phyloP scores from a whole-genome alignment of 1,140 invertebrate species.

The Sitophilus oryzae region DNA sequence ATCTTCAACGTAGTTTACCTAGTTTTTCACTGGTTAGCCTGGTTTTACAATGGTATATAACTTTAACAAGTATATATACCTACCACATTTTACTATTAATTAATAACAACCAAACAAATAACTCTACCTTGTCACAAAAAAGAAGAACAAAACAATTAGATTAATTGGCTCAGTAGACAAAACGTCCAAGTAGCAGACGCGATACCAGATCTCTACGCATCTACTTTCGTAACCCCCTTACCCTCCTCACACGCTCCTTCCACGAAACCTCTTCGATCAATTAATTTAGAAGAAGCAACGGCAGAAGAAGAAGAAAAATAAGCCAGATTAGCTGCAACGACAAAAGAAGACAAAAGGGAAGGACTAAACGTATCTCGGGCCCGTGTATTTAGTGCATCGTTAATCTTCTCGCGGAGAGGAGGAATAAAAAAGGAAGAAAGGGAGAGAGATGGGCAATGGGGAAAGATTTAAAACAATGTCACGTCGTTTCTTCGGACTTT shows the following conservation, averaged over 20 bases:
- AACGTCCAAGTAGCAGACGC: background rate
- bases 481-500: too few relatives aligned
- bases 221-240: background rate
- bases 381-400: background rate
- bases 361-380: background rate
- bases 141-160: slow-evolving; percentile 9
- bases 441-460: too few relatives aligned
- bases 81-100: too few relatives aligned
- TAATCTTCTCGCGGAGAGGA: too few relatives aligned
- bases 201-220: background rate
- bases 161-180: slow-evolving; percentile 2
- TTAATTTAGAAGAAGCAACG: background rate
- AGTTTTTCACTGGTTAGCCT: too few relatives aligned
- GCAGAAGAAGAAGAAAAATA: background rate
- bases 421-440: too few relatives aligned
- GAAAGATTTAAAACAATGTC: too few relatives aligned
- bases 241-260: background rate
- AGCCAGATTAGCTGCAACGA: background rate
- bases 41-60: too few relatives aligned
- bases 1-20: too few relatives aligned
- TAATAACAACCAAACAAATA: too few relatives aligned
- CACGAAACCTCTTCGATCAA: background rate
- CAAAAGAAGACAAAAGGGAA: background rate
- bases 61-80: too few relatives aligned
- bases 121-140: too few relatives aligned